phyloP scores from a whole-genome alignment of 2,113 vertebrate genomes.

The Burhinus oedicnemus region DNA sequence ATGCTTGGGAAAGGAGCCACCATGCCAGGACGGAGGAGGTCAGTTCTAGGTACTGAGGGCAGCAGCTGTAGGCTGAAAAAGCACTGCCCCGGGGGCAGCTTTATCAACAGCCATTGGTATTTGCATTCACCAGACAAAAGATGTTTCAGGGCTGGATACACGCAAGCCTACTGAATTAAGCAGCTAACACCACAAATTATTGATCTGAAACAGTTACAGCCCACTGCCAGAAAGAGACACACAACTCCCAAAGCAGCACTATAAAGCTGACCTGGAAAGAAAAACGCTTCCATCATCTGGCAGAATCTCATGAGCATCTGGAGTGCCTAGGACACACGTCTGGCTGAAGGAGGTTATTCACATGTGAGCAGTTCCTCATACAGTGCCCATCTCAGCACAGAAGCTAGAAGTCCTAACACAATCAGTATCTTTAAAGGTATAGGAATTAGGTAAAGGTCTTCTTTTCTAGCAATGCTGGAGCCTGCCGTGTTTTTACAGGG shows the following conservation, averaged over 20 bases:
- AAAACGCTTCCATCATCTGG: neutral
- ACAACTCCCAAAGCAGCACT: neutral
- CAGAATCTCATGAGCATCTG: neutral
- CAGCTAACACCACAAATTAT: neutral
- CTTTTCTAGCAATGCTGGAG: neutral
- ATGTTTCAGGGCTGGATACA: neutral
- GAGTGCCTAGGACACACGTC: fast-evolving
- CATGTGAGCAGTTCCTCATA: neutral
- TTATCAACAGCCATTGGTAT: neutral
- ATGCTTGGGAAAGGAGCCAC: neutral
- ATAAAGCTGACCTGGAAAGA: neutral
- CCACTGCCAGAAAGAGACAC: neutral
- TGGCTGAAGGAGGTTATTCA: neutral
- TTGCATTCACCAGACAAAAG: neutral
- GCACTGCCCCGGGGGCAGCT: neutral
- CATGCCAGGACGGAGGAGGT: too few species aligned
- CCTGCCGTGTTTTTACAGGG: neutral
- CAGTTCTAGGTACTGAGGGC: neutral
- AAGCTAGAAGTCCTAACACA: neutral
- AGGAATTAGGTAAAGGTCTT: neutral
- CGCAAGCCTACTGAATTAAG: neutral
- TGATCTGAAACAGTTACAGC: neutral
- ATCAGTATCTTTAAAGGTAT: neutral
- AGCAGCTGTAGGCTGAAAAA: neutral
- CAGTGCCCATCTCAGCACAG: neutral